These are phyloP conservation scores for Aricia agestis DNA, from an alignment of 1,140 invertebrate species.

Conservation along the genomic window DNA sequence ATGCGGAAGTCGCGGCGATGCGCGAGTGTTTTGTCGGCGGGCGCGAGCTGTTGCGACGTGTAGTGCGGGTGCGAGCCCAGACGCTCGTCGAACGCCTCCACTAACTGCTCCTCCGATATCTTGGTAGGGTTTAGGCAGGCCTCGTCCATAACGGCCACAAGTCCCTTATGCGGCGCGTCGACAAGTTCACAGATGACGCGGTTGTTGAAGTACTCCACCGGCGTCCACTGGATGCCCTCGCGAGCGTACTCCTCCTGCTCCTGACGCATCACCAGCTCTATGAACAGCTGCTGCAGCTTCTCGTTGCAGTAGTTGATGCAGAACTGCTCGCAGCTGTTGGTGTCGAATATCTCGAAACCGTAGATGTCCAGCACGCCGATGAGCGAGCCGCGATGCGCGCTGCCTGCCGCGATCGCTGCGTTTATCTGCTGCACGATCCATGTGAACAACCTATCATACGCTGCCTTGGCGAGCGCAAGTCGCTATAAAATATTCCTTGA, in stretches of 20 bases:
- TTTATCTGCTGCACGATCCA: slow-evolving; percentile 96
- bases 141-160: slow-evolving; percentile 96
- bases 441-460: slow-evolving; percentile 94
- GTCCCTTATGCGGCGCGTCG: slow-evolving; percentile 91
- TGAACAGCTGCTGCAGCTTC: slow-evolving; percentile 97
- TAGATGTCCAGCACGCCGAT: slow-evolving; percentile 98
- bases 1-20: slow-evolving; percentile 91
- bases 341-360: slow-evolving; percentile 97
- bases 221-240: slow-evolving; percentile 95
- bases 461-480: slow-evolving; percentile 95
- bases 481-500: too few species aligned
- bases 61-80: slow-evolving; percentile 93
- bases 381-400: slow-evolving; percentile 85
- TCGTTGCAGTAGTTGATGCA: slow-evolving; percentile 99
- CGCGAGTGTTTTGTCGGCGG: slow-evolving; percentile 86
- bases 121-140: slow-evolving; percentile 90
- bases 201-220: slow-evolving; percentile 95
- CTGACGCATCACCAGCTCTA: slow-evolving; percentile 96
- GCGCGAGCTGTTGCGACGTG: slow-evolving; percentile 89
- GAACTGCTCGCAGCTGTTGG: slow-evolving; percentile 95
- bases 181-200: slow-evolving; percentile 95
- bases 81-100: slow-evolving; percentile 96
- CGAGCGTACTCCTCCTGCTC: slow-evolving; percentile 96
- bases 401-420: slow-evolving; percentile 82
- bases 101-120: slow-evolving; percentile 87